Conservation (phyloP, 2,113 vertebrate genomes). For the Takifugu flavidus region DNA sequence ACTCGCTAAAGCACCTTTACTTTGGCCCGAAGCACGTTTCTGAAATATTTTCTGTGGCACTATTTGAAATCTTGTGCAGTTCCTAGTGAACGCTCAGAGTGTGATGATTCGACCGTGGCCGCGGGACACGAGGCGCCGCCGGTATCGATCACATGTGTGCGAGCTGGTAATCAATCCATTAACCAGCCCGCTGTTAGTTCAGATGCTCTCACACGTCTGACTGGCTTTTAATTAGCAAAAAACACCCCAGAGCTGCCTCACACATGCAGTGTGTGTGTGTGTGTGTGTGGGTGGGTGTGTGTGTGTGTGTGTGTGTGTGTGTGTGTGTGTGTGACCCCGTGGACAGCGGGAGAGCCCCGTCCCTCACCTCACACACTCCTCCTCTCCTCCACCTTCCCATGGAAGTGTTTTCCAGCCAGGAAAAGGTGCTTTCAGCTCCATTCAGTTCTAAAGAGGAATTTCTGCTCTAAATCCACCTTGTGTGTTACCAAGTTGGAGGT, state of each 20-base stretch:
- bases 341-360: slow-evolving; percentile 33
- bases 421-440: not conserved
- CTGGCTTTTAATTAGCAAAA: slow-evolving; percentile 47
- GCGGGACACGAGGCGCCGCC: slow-evolving; percentile 6
- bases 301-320: slow-evolving; percentile 2
- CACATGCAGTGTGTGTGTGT: slow-evolving; percentile 17
- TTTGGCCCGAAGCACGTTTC: too few species aligned
- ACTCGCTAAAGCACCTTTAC: too few species aligned
- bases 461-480: not conserved
- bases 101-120: slow-evolving; percentile 30
- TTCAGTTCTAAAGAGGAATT: slow-evolving; percentile 9
- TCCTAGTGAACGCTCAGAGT: not conserved
- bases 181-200: slow-evolving; percentile 21
- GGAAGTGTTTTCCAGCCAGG: slow-evolving; percentile 6
- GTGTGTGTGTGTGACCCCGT: slow-evolving; percentile 27
- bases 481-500: slow-evolving; percentile 7
- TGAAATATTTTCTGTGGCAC: too few species aligned
- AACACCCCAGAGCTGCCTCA: not conserved
- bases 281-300: not conserved
- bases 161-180: slow-evolving; percentile 50
- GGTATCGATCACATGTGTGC: slow-evolving; percentile 40
- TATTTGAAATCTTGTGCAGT: too few species aligned
- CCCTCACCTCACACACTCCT: slow-evolving; percentile 14
- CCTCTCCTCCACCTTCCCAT: not conserved
- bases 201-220: slow-evolving; percentile 16